These are phyloP conservation scores for Agrochola lychnidis DNA, from an alignment of 2,888 invertebrate species.

Conservation along the genomic window DNA sequence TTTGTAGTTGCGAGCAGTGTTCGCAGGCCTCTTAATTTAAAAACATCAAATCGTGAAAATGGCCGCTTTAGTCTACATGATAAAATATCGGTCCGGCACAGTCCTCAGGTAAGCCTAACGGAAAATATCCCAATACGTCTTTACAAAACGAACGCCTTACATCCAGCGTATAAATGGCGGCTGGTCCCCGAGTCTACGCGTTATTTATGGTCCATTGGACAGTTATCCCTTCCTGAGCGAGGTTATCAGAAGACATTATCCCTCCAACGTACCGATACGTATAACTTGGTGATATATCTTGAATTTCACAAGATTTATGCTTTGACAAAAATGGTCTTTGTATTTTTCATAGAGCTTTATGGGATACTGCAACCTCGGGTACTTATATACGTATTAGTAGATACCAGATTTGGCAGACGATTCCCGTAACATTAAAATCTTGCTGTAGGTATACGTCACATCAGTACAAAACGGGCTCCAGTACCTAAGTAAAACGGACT, in stretches of 20 bases:
- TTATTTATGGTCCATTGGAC: conserved; percentile 65
- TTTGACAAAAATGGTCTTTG: conserved; percentile 31
- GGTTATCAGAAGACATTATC: conserved; percentile 65
- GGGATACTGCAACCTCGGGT: background rate
- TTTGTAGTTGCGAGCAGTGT: too few relatives aligned
- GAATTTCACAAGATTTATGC: conserved; percentile 48
- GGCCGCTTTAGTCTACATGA: background rate
- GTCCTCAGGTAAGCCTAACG: conserved; percentile 12
- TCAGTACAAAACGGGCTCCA: background rate
- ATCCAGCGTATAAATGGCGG: conserved; percentile 43
- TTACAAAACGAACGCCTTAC: conserved; percentile 42
- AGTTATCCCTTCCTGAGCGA: conserved; percentile 64
- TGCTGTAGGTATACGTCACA: background rate
- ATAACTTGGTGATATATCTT: conserved; percentile 50
- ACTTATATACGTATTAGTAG: background rate
- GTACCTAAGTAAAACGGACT: background rate
- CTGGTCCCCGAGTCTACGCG: conserved; percentile 46
- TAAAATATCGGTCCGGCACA: background rate
- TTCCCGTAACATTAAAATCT: background rate
- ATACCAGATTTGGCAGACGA: background rate
- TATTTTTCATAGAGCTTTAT: conserved; percentile 1
- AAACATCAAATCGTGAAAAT: background rate
- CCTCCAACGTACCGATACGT: conserved; percentile 45
- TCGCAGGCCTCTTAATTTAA: too few relatives aligned
- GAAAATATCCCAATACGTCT: conserved; percentile 45